Evolutionary conservation across 2,888 invertebrate species (phyloP).

Genomic region (Monopis laevigella): DNA sequence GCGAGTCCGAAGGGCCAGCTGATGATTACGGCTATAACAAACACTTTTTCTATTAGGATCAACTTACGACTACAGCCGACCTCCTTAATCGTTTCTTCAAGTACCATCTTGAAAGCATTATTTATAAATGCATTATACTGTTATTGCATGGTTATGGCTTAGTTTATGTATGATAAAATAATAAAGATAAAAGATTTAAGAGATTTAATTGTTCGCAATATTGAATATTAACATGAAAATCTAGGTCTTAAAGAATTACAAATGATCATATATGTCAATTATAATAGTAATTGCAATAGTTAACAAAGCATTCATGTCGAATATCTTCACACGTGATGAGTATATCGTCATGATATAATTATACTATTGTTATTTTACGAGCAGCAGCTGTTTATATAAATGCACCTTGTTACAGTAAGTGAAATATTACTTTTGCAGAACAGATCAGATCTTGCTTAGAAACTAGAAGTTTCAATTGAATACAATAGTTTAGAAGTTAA

Average conservation of each 20-base stretch:
- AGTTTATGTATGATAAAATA: no score
- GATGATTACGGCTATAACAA: conserved; percentile 24
- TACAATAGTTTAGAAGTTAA: conserved; percentile 4
- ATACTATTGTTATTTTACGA: conserved; percentile 5
- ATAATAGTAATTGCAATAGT: conserved; percentile 3
- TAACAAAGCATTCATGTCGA: neutral
- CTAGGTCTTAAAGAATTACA: no score
- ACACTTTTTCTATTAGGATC: conserved; percentile 28
- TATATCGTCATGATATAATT: conserved; percentile 2
- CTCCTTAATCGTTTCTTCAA: no score
- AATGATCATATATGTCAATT: neutral
- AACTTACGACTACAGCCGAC: neutral
- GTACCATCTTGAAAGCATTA: no score
- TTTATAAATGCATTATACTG: no score
- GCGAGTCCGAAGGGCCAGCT: conserved; percentile 27
- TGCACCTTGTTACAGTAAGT: neutral
- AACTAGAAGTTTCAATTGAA: neutral
- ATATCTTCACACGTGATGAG: conserved; percentile 1
- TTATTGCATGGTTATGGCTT: no score
- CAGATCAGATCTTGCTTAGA: conserved; percentile 1
- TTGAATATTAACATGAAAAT: no score
- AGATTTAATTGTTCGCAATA: no score
- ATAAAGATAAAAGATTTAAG: no score
- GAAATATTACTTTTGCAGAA: neutral
- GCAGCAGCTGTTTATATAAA: neutral